Base-by-base conservation (phyloP, 2,888 invertebrate genomes). In the Pristionchus fissidentatus region DNA sequence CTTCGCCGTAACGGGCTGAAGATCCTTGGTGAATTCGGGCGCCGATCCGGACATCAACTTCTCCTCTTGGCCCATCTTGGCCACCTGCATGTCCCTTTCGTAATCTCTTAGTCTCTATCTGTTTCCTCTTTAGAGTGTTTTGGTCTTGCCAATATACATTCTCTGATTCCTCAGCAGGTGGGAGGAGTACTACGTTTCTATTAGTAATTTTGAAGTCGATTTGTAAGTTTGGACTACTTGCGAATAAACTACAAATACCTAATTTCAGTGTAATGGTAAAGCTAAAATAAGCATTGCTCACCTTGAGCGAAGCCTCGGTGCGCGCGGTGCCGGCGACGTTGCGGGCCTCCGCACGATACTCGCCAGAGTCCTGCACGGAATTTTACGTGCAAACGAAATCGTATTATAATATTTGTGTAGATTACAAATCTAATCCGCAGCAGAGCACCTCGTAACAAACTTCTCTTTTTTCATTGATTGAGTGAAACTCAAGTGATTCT, bases 341-440 rank as follows among this genome's bases (percentile, higher is more conserved):
- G 85, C 95, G 95, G 35, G 97, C 97, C 87, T 96, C 95, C 73
- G 96, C 96, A 0, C 96, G 96, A 93, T 97, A 98, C 60, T 96
- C 94, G 35, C 93, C 93, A 60, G 92, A 92, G 87, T 93, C 93
- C n/a, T 90, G 91, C 35, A 88, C 26, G 3, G 32, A 46, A 35
- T 52, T 26, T 55, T 4, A 19, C 46, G 46, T 77, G 13, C 41
- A 10, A 10, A 52, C 19, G 3, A 13, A n/a, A 3, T 66, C n/a
- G 3, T 70, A n/a, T 22, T 7, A 29, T 57, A 1, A 55, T 13
- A n/a, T 55, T 55, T 5, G 55, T 55, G n/a, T 13, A 55, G 26
- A n/a, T 5, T 7, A 55, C 5, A 3, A 10, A 55, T 22, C 22
- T 22, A 57, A 26, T 1, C 26, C 22, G 26, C 26, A 55, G 55